Evolutionary conservation across 1,140 invertebrate species (phyloP), one percentile per base, ranked within the genome.

Genomic region (Diabrotica undecimpunctata): DNA sequence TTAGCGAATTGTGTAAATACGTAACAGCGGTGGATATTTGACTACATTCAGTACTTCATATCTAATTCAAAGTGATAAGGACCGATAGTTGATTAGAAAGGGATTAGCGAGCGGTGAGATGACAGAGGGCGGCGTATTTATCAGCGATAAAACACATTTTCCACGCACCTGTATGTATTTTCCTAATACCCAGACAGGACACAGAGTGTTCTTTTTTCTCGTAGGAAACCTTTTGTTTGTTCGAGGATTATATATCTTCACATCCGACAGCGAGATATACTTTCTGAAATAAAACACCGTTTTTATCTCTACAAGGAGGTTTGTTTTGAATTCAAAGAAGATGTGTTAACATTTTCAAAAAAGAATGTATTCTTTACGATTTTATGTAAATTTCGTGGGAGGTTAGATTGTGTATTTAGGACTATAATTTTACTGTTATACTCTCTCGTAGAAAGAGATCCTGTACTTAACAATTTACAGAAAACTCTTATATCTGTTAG

Each of bases 81-180:
- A 64, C 61, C 67, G 67, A 69, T 69, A 69, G 56, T 58, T 62
- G 67, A 69, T 69, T 69, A 69, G 63, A 63, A 13, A 11, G 67
- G 65, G 67, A 69, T 69, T 69, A 69, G 65, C 54, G 61, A 41
- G 61, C 67, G 67, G 67, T 54, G 53, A 69, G 64, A 69, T 69
- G 67, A 69, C 54, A 69, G 62, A 66, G 59, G 62, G 65, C 67
- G 67, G 67, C 67, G 62, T 64, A 69, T 69, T 69, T 66, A 64
- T 66, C 60, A 57, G 6, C 62, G 67, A 69, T 69, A 69, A 69
- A 55, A 57, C 54, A 10, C 62, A 61, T 62, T 66, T 58, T 61
- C n/a, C 65, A 69, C 65, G 65, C 67, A 69, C 67, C 67, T 69
- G 67, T 64, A 59, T 65, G 58, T 66, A 69, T 66, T 69, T 64